phyloP scores from a whole-genome alignment of 2,888 invertebrate genomes.

The Chromoteleia sp. region DNA sequence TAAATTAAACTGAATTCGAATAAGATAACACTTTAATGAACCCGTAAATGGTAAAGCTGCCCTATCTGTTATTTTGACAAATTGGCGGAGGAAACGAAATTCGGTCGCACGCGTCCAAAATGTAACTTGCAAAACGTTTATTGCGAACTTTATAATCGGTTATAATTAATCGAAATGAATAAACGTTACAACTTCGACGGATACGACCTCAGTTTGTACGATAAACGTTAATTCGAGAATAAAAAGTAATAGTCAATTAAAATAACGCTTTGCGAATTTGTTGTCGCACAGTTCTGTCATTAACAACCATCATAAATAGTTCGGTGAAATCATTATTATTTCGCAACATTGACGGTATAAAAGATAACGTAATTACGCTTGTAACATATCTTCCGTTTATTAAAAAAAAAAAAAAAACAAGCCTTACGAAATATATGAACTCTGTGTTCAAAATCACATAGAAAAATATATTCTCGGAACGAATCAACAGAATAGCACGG shows the following conservation, averaged over 20 bases:
- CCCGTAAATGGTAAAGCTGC: not conserved
- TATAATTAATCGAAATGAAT: not conserved
- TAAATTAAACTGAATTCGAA: no score
- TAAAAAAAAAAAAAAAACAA: no score
- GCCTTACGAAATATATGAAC: slow-evolving; percentile 10
- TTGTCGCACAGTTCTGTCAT: not conserved
- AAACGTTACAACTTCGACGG: slow-evolving; percentile 14
- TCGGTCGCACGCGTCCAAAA: not conserved
- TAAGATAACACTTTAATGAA: no score
- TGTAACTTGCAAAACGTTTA: not conserved
- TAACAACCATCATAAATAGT: slow-evolving; percentile 27
- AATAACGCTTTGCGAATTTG: not conserved
- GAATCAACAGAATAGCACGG: slow-evolving; percentile 16
- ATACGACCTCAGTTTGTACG: slow-evolving; percentile 13
- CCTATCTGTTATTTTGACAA: not conserved
- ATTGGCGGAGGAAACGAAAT: not conserved
- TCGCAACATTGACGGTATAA: not conserved
- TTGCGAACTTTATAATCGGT: not conserved
- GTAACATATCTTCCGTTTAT: slow-evolving; percentile 1
- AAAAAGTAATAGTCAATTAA: slow-evolving; percentile 1
- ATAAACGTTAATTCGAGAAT: slow-evolving; percentile 1
- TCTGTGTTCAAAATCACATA: slow-evolving; percentile 17
- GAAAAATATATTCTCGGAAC: slow-evolving; percentile 26
- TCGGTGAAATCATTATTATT: slow-evolving; percentile 35
- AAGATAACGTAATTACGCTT: slow-evolving; percentile 3